These are phyloP conservation scores for Arvicanthis niloticus DNA, from an alignment of 2,113 vertebrate genomes.

Conservation along the genomic window DNA sequence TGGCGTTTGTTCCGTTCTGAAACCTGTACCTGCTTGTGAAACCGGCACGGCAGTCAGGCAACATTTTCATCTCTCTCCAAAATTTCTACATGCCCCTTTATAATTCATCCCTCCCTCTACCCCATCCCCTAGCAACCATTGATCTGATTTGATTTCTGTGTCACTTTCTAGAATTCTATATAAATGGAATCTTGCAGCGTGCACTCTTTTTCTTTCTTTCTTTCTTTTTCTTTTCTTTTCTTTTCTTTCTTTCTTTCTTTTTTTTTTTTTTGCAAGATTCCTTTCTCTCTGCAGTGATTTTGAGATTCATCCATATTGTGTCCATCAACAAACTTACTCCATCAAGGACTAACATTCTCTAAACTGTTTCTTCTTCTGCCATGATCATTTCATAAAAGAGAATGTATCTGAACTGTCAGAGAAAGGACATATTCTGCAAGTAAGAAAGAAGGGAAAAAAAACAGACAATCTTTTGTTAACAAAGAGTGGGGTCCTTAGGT, in stretches of 20 bases:
- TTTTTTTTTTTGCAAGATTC: neutral
- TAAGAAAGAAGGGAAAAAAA: slow-evolving; percentile 54
- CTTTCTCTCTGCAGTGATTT: slow-evolving; percentile 9
- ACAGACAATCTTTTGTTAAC: neutral
- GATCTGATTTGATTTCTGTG: slow-evolving; percentile 52
- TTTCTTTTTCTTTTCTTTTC: neutral
- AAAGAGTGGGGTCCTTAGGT: slow-evolving; percentile 35
- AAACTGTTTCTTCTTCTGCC: slow-evolving; percentile 17
- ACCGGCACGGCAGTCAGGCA: neutral
- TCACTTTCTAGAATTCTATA: slow-evolving; percentile 58
- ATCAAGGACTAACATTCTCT: slow-evolving; percentile 3
- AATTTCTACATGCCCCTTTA: neutral
- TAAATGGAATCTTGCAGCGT: neutral
- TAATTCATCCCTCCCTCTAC: neutral
- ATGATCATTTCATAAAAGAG: slow-evolving; percentile 44
- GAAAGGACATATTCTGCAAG: neutral
- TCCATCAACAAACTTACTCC: slow-evolving; percentile 56
- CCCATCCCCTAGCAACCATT: slow-evolving; percentile 26
- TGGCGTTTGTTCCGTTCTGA: neutral
- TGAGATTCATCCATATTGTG: neutral
- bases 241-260: neutral
- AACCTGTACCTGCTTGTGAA: neutral
- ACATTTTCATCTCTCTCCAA: neutral
- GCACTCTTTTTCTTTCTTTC: neutral
- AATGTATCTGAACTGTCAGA: slow-evolving; percentile 36